Percentiles rank a stretch among this genome's conserved stretches.
These are phyloP conservation scores for Gryllus bimaculatus DNA, from an alignment of 1,140 invertebrate genomes.

Conservation along the genomic window DNA sequence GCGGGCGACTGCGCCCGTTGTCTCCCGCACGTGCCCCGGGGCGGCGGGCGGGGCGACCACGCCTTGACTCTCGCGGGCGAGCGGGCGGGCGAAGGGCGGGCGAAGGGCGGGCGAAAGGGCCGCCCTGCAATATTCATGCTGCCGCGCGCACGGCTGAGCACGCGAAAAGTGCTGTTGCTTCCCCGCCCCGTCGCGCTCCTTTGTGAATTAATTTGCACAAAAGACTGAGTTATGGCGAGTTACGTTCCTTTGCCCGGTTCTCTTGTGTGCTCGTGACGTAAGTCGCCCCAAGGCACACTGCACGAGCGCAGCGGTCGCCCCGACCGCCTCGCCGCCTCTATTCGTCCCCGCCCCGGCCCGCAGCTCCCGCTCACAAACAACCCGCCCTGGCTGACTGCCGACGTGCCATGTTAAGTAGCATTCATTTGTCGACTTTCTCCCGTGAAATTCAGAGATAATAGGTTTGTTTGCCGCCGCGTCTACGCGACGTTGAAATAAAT, in stretches of 20 bases:
- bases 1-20: too few relatives aligned
- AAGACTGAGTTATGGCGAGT: not conserved
- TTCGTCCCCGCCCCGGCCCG: too few relatives aligned
- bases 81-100: too few relatives aligned
- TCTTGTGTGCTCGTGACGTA: not conserved
- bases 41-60: too few relatives aligned
- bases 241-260: not conserved
- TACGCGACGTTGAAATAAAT: not conserved
- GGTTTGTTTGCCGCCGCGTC: not conserved
- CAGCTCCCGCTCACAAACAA: not conserved
- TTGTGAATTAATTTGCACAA: not conserved
- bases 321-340: not conserved
- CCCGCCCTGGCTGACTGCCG: not conserved
- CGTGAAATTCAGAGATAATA: not conserved
- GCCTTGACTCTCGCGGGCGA: too few relatives aligned
- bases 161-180: not conserved
- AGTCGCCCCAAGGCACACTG: not conserved
- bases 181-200: not conserved
- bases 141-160: too few relatives aligned
- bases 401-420: not conserved
- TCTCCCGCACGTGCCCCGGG: too few relatives aligned
- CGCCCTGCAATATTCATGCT: too few relatives aligned
- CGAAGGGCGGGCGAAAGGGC: too few relatives aligned
- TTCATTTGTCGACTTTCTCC: not conserved
- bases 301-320: not conserved